Evolutionary conservation across 2,113 vertebrate species (phyloP), one percentile per base, ranked within the genome.

Genomic region (Penelope pileata): DNA sequence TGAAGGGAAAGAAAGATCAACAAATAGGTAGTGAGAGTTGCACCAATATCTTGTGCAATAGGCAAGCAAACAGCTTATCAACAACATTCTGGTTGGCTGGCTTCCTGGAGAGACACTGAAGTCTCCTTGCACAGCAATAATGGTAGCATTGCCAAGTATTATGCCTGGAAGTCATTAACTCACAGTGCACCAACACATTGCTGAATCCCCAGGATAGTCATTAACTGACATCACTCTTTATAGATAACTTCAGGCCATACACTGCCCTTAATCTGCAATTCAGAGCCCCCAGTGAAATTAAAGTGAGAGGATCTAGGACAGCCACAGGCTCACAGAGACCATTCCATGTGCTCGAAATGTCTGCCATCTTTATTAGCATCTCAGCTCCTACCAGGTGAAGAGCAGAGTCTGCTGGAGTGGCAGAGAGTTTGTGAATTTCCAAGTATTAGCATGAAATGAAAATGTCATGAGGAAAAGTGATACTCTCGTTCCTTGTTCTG

Each of bases 81-180:
- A 90, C 88, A 75, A 4, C 73, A 23, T 82, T 81, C 85, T 64
- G 73, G 30, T 5, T 94, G 90, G 42, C 73, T 88, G 79, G 21
- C 73, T 94, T 85, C 66, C 16, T 7, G 70, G 59, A 70, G 85
- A 75, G 79, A 68, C 80, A 75, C 9, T 81, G 90, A 84, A 72
- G 80, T 53, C 69, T 91, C 80, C 88, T 90, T 91, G 64, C 86
- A 94, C 81, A 94, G 95, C 83, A 93, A 51, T 64, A 78, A 68
- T 62, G 79, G 90, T 62, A 86, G 40, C 45, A 79, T 50, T 88
- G 92, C 94, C 94, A 96, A 97, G 86, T 76, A 53, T 91, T 72
- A 18, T 88, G 93, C 86, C 95, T 97, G 95, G 95, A 96, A 95
- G 88, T 93, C 86, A 90, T 96, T 96, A 96, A 93, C 88, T 95